A percentile compares a stretch with the other conserved stretches of the same genome.
Evolutionary conservation across 2,113 vertebrate species (phyloP).

Genomic region (Oceanodroma tethys): DNA sequence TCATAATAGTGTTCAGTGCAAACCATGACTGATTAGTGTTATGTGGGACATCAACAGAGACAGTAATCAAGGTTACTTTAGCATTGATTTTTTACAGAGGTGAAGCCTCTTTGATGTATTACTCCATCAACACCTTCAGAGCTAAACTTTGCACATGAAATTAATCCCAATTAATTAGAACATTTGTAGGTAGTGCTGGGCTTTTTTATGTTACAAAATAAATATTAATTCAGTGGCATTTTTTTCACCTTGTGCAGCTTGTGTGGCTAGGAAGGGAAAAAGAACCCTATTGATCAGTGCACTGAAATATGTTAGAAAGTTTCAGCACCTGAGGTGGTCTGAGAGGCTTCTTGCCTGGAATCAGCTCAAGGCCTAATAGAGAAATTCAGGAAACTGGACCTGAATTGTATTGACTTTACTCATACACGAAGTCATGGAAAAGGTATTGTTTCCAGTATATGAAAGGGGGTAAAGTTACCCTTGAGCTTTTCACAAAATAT

Average conservation of each 20-base stretch:
- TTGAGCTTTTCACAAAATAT: neutral
- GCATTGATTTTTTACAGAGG: conserved; percentile 76
- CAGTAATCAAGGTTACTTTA: conserved; percentile 78
- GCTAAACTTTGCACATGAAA: conserved; percentile 75
- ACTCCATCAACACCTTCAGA: conserved; percentile 73
- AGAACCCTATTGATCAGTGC: conserved; percentile 56
- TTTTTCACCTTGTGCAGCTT: conserved; percentile 61
- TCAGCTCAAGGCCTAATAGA: neutral
- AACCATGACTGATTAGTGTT: conserved; percentile 78
- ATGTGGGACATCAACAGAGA: conserved; percentile 71
- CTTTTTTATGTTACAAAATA: conserved; percentile 72
- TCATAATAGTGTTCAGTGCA: conserved; percentile 66
- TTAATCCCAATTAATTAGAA: conserved; percentile 80
- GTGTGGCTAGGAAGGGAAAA: conserved; percentile 10
- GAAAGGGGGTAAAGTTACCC: neutral
- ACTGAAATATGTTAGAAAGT: conserved; percentile 45
- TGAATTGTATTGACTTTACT: neutral
- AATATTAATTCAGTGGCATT: conserved; percentile 72
- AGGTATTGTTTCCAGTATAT: neutral
- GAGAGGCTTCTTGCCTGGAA: neutral
- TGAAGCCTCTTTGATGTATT: conserved; percentile 76
- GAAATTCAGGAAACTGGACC: neutral
- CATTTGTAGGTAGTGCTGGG: conserved; percentile 55
- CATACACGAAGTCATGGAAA: neutral
- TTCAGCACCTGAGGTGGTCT: neutral